Conservation (phyloP, 2,797 vertebrate genomes). For the Acipenser oxyrinchus region DNA sequence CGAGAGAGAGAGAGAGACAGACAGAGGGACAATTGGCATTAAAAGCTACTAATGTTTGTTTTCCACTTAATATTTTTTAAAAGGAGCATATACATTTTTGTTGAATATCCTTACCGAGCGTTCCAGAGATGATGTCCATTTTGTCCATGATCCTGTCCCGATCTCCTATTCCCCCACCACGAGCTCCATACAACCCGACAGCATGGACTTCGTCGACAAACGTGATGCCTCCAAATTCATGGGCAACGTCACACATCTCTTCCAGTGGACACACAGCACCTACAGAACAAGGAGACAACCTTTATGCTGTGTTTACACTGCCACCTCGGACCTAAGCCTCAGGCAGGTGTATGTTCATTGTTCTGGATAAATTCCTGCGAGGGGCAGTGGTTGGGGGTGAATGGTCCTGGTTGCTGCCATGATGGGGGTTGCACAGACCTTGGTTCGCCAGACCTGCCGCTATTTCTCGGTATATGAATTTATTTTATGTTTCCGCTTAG, state of each 20-base stretch:
- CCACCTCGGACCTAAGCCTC: background rate
- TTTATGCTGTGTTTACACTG: background rate
- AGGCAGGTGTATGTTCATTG: too few species aligned
- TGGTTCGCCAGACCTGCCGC: too few species aligned
- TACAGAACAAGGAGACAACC: conserved; percentile 21
- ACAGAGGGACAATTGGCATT: background rate
- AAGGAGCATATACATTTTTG: too few species aligned
- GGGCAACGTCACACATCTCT: conserved; percentile 66
- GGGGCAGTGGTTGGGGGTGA: too few species aligned
- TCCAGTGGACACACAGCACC: conserved; percentile 71
- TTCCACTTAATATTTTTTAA: too few species aligned
- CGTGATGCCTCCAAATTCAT: conserved; percentile 67
- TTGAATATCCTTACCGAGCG: conserved; percentile 50
- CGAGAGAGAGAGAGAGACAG: background rate
- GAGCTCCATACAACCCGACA: conserved; percentile 63
- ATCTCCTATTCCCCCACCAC: conserved; percentile 68
- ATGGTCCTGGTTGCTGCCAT: too few species aligned
- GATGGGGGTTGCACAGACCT: too few species aligned
- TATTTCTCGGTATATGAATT: too few species aligned
- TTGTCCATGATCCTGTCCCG: conserved; percentile 70
- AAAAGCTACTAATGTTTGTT: too few species aligned
- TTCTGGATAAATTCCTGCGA: too few species aligned
- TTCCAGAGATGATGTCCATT: conserved; percentile 75
- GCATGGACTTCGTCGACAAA: conserved; percentile 76
- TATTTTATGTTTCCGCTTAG: too few species aligned